Conservation (phyloP, 2,888 invertebrate genomes). For the Beris morrisii region DNA sequence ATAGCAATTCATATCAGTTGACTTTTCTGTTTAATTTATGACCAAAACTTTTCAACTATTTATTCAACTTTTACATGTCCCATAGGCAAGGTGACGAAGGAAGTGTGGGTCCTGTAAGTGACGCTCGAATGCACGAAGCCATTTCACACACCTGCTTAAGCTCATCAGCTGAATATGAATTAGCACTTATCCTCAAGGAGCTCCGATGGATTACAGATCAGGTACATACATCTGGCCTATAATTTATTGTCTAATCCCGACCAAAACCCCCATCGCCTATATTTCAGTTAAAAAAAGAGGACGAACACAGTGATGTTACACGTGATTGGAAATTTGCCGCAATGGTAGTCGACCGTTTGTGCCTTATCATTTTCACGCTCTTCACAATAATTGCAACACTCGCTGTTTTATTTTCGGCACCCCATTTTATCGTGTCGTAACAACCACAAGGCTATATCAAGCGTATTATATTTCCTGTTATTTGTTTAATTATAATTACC, state of each 20-base stretch:
- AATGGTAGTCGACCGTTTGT: conserved; percentile 99
- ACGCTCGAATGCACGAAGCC: conserved; percentile 71
- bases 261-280: not conserved
- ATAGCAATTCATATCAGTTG: too few relatives aligned
- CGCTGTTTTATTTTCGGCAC: conserved; percentile 93
- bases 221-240: conserved; percentile 56
- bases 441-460: conserved; percentile 44
- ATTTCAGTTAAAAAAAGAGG: conserved; percentile 82
- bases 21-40: too few relatives aligned
- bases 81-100: conserved; percentile 53
- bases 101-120: conserved; percentile 57
- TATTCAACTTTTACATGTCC: too few relatives aligned
- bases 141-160: conserved; percentile 83
- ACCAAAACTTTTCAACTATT: too few relatives aligned
- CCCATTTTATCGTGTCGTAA: conserved; percentile 92
- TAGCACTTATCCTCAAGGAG: conserved; percentile 92
- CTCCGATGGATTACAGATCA: conserved; percentile 88
- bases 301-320: conserved; percentile 88
- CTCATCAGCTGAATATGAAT: conserved; percentile 80
- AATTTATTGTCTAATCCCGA: not conserved
- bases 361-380: conserved; percentile 98
- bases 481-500: conserved; percentile 38
- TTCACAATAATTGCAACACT: conserved; percentile 96
- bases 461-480: conserved; percentile 38
- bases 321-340: conserved; percentile 99